Percentiles rank a stretch among this genome's conserved stretches.
Evolutionary conservation across 35 echinoderm and acorn worm genomes (phyloP).

Genomic region (Acanthaster planci): DNA sequence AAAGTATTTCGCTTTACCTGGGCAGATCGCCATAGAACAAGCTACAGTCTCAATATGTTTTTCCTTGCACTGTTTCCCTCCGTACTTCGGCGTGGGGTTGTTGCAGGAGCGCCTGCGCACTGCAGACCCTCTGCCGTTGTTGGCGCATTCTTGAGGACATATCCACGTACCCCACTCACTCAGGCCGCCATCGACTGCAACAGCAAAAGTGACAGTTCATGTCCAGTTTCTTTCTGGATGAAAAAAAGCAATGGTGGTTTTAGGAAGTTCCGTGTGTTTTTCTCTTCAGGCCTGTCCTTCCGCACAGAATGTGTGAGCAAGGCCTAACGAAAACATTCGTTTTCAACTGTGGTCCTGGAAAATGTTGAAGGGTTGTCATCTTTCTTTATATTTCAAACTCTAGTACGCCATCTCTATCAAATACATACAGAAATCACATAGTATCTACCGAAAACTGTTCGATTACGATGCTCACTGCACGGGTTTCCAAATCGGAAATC

Average conservation of each 20-base stretch:
- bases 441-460: too few species aligned
- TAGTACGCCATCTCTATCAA: too few species aligned
- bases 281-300: too few species aligned
- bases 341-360: too few species aligned
- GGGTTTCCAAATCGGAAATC: not conserved
- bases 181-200: conserved; percentile 10
- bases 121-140: not conserved
- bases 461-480: not conserved
- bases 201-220: not conserved
- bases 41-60: not conserved
- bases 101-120: not conserved
- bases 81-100: not conserved
- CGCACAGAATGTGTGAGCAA: too few species aligned
- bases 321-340: too few species aligned
- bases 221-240: not conserved
- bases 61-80: not conserved
- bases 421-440: too few species aligned
- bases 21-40: not conserved
- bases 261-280: too few species aligned
- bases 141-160: not conserved
- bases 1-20: not conserved
- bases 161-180: not conserved
- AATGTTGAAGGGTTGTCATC: too few species aligned
- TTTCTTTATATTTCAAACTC: too few species aligned
- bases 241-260: too few species aligned